phyloP scores from a whole-genome alignment of 2,113 vertebrate genomes.

The Lichenostomus cassidix region DNA sequence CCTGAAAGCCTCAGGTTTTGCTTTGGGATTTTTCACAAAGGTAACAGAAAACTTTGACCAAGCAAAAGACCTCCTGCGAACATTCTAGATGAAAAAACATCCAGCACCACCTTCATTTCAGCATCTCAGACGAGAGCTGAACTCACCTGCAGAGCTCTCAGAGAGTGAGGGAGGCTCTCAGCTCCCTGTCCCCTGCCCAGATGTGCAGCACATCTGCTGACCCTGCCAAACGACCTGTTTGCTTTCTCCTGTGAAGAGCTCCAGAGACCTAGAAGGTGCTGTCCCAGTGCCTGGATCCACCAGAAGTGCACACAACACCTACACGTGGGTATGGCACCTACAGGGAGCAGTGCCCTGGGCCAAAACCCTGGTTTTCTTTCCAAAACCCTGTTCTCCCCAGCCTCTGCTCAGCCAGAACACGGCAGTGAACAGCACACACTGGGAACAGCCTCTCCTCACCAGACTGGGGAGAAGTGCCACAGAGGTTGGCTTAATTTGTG shows the following conservation, averaged over 20 bases:
- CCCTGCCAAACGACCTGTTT: background rate
- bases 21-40: background rate
- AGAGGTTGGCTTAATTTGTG: background rate
- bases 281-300: accelerated
- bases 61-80: background rate
- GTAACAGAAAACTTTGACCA: background rate
- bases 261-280: background rate
- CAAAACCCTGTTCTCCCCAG: background rate
- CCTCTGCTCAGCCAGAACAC: background rate
- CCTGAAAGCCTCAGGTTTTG: background rate
- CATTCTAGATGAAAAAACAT: background rate
- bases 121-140: background rate
- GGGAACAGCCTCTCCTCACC: background rate
- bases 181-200: background rate
- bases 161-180: background rate
- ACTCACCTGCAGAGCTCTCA: background rate
- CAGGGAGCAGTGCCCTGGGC: accelerated
- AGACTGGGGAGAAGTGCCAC: background rate
- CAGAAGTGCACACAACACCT: accelerated
- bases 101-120: background rate
- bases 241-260: background rate
- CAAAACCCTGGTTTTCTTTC: background rate
- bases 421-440: background rate
- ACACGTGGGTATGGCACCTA: accelerated
- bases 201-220: background rate